Evolutionary conservation across 2,888 invertebrate genomes (phyloP).

Genomic region (Ernsta delagoae): DNA sequence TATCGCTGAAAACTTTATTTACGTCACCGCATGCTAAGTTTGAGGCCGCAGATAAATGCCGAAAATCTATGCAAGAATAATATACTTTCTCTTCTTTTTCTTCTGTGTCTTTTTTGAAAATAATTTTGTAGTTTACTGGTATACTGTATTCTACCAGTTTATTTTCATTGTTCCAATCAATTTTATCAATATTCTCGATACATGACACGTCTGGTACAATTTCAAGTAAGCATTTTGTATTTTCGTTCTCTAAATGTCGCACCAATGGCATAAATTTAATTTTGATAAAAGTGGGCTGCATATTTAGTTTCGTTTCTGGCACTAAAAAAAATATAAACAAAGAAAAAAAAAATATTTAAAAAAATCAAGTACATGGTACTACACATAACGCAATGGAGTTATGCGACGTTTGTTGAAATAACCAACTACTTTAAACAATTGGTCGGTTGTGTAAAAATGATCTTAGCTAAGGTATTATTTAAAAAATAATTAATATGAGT

Average conservation of each 20-base stretch:
- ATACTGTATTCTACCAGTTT: slow-evolving; percentile 63
- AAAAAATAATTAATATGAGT: no score
- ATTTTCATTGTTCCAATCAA: slow-evolving; percentile 60
- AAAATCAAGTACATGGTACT: no score
- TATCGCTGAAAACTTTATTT: slow-evolving; percentile 62
- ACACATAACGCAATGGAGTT: no score
- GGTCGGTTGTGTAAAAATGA: no score
- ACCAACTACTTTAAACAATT: no score
- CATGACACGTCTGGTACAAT: slow-evolving; percentile 67
- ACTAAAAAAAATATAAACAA: slow-evolving; percentile 43
- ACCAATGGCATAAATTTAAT: slow-evolving; percentile 68
- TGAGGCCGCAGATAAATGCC: slow-evolving; percentile 49
- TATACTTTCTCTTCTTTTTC: slow-evolving; percentile 55
- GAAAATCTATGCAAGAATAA: slow-evolving; percentile 72
- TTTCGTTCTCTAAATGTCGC: slow-evolving; percentile 51
- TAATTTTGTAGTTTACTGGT: slow-evolving; percentile 71
- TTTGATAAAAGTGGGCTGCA: slow-evolving; percentile 63
- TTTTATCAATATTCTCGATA: slow-evolving; percentile 65
- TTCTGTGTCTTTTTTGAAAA: slow-evolving; percentile 55
- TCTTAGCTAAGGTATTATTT: no score
- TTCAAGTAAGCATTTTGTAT: slow-evolving; percentile 64
- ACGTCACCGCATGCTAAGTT: slow-evolving; percentile 53
- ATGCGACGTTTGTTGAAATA: no score
- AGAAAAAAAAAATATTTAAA: no score
- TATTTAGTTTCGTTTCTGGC: slow-evolving; percentile 37